These are phyloP conservation scores for Tetragonula carbonaria DNA, from an alignment of 2,888 invertebrate species.

Conservation along the genomic window DNA sequence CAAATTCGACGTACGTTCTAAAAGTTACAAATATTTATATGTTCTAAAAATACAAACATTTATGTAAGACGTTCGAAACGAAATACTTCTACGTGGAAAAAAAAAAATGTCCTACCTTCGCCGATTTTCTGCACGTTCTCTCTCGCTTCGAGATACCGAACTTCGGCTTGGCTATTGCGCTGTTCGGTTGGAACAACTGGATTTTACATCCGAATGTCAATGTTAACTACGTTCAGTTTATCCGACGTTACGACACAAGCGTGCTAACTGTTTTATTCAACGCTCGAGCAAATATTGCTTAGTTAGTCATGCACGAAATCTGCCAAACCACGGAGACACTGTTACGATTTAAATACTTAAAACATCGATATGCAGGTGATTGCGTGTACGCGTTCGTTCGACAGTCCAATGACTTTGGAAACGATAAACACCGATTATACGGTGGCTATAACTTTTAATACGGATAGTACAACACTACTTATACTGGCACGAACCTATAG, in stretches of 20 bases:
- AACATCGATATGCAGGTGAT: not conserved
- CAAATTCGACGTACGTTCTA: not conserved
- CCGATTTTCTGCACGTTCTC: not conserved
- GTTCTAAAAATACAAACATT: no score
- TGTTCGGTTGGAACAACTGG: constrained; percentile 21
- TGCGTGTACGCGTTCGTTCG: not conserved
- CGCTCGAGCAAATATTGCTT: constrained; percentile 14
- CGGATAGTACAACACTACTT: not conserved
- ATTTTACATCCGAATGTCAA: constrained; percentile 14
- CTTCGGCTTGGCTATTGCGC: not conserved
- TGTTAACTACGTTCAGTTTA: constrained; percentile 3
- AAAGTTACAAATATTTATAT: not conserved
- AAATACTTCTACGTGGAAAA: no score
- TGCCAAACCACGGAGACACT: not conserved
- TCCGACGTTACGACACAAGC: constrained; percentile 18
- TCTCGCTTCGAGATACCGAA: not conserved
- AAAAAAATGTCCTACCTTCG: not conserved
- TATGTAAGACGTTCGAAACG: no score
- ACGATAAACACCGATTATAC: not conserved
- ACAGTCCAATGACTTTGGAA: not conserved
- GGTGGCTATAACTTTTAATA: not conserved
- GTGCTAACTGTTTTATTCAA: constrained; percentile 39
- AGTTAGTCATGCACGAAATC: not conserved
- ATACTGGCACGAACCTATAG: not conserved
- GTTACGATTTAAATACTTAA: not conserved